Conservation (phyloP, 1,140 invertebrate species). For the Pseudachorutes palmiensis region DNA sequence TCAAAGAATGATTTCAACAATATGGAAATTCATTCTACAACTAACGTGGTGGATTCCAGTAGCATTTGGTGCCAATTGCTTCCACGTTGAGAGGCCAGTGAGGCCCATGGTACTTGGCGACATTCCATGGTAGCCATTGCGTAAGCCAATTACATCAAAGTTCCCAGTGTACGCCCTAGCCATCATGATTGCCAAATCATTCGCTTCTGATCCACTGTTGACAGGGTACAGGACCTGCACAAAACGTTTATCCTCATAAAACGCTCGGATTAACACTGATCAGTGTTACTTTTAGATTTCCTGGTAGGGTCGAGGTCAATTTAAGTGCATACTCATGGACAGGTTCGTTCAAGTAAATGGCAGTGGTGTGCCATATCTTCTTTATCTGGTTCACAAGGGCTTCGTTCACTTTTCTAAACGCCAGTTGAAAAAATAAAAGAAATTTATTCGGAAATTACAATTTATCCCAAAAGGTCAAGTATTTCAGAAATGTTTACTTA, state of each 20-base stretch:
- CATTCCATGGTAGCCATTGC: constrained; percentile 84
- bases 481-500: constrained; percentile 50
- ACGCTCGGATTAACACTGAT: no score
- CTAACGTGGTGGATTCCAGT: constrained; percentile 75
- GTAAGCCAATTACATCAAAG: constrained; percentile 74
- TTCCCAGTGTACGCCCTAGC: constrained; percentile 74
- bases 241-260: not conserved
- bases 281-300: constrained; percentile 62
- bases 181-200: constrained; percentile 84
- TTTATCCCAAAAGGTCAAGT: no score
- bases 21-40: not conserved
- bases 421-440: no score
- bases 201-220: constrained; percentile 95
- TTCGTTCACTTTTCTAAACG: constrained; percentile 63
- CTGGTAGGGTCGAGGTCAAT: constrained; percentile 70
- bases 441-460: not conserved
- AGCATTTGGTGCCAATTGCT: constrained; percentile 62
- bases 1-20: not conserved
- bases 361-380: constrained; percentile 82
- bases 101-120: constrained; percentile 72
- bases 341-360: constrained; percentile 79
- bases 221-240: constrained; percentile 75
- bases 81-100: constrained; percentile 70
- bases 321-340: constrained; percentile 84
- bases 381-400: constrained; percentile 68